Evolutionary conservation across 2,797 vertebrate species (phyloP).

Genomic region (Parauchenoglanis punctatus): DNA sequence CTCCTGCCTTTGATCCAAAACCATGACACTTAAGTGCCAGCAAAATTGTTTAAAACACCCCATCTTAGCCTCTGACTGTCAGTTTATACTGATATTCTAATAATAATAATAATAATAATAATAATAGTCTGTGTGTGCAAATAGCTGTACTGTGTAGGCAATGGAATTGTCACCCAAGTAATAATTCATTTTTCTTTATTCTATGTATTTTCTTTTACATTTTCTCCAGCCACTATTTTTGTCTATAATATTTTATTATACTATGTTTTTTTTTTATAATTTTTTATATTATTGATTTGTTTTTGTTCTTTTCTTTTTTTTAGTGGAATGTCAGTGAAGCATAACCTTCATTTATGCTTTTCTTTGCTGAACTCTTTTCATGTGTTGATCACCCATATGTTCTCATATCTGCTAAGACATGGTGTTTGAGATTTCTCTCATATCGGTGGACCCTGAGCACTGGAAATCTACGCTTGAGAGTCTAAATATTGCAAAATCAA

Average conservation of each 20-base stretch:
- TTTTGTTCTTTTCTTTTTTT: neutral
- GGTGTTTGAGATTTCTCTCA: neutral
- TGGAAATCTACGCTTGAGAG: neutral
- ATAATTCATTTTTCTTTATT: neutral
- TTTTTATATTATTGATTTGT: neutral
- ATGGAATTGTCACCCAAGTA: neutral
- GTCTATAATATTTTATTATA: neutral
- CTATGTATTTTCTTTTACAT: neutral
- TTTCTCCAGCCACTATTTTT: neutral
- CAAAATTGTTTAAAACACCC: slow-evolving; percentile 52
- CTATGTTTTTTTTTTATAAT: neutral
- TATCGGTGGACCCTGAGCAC: neutral
- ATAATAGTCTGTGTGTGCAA: neutral
- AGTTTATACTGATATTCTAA: neutral
- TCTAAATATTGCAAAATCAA: neutral
- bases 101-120: neutral
- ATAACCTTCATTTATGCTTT: neutral
- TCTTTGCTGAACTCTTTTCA: neutral
- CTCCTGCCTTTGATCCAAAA: slow-evolving; percentile 63
- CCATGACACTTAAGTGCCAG: slow-evolving; percentile 57
- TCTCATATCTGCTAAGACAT: neutral
- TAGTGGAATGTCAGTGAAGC: neutral
- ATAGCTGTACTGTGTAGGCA: neutral
- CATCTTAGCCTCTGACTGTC: neutral
- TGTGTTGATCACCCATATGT: neutral